phyloP scores from a whole-genome alignment of 2,797 vertebrate species.

The Todus mexicanus region DNA sequence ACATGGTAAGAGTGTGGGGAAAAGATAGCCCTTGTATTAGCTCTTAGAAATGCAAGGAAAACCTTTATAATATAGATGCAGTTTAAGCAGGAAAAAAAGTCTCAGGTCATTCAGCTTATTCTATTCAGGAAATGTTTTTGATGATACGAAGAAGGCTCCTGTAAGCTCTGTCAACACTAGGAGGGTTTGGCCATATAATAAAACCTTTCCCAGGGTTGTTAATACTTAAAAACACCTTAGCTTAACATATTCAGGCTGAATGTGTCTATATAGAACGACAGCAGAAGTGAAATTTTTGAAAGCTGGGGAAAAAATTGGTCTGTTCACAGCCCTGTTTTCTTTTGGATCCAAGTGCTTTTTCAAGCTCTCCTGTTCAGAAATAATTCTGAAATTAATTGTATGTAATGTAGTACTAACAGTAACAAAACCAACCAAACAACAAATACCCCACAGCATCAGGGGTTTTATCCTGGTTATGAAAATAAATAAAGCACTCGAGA shows the following conservation, averaged over 20 bases:
- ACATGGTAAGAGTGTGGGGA: background rate
- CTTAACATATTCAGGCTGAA: background rate
- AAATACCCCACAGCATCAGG: background rate
- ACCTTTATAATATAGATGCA: background rate
- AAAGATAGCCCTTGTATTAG: background rate
- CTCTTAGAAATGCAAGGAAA: background rate
- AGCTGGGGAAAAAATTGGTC: background rate
- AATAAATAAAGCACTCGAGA: background rate
- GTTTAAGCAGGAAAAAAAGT: background rate
- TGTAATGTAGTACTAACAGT: background rate
- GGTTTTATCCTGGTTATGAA: background rate
- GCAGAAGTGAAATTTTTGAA: background rate
- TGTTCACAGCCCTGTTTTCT: background rate
- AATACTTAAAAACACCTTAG: background rate
- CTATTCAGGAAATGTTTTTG: background rate
- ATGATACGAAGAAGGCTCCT: background rate
- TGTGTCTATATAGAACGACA: background rate
- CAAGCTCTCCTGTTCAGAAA: background rate
- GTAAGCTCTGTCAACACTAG: background rate
- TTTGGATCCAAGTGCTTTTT: background rate
- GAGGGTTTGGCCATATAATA: background rate
- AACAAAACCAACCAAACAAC: background rate
- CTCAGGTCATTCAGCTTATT: background rate
- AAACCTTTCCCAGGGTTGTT: background rate
- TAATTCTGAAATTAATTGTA: background rate